Evolutionary conservation across 2,888 invertebrate genomes (phyloP), one percentile per base, ranked within the genome.

Genomic region (Melanotus villosus): DNA sequence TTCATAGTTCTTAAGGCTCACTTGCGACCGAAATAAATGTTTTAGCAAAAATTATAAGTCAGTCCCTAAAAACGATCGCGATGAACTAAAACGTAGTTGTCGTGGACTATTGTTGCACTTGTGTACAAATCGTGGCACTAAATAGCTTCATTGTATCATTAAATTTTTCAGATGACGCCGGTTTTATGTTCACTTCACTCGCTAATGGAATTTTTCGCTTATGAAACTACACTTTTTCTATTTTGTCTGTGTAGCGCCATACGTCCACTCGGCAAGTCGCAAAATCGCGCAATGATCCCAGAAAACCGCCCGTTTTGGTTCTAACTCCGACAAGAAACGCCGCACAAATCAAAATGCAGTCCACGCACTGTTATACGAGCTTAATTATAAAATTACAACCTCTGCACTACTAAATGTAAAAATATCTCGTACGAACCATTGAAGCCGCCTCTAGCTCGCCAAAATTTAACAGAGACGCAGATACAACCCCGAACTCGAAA

Each of bases 341-440:
- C 43, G 41, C 58, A 36, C 41, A 63, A 63, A 30, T 68, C 64
- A 30, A 19, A 56, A 52, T 62, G 54, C 71, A 54, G 43, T 58
- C 60, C 58, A 68, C 64, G 59, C 69, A 71, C 72, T 43, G 56
- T 30, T 45, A 58, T 68, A 65, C 73, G 75, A 70, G 77, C 78
- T 78, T 79, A 80, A 82, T 82, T 81, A 81, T 79, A 80, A 82
- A 82, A 82, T 82, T 80, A 77, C 82, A 74, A 78, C 79, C 78
- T 79, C 77, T 78, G 77, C 71, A 76, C 77, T 60, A 66, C 71
- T 70, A 66, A 75, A 79, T 78, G 81, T 82, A 83, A 82, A 84
- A 83, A 83, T 84, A 83, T 82, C 79, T 78, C 82, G 81, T 78
- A 81, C 82, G 80, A 79, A 81, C 83, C 81, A 80, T 80, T 76